These are phyloP conservation scores for Mus pahari DNA, from an alignment of 2,113 vertebrate genomes.

Conservation along the genomic window DNA sequence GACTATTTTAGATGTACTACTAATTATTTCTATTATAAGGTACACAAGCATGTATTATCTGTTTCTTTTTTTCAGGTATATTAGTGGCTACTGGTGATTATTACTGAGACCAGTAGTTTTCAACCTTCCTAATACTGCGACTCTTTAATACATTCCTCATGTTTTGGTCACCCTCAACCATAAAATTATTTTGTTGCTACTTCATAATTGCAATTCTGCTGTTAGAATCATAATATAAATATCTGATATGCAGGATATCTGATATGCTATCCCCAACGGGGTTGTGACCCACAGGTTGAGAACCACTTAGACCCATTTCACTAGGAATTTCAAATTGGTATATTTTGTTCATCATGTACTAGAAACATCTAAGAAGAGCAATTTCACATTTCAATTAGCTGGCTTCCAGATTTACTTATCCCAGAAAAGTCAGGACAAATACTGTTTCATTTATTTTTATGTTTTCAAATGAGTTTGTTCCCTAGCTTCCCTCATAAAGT, in stretches of 20 bases:
- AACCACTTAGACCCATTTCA: constrained; percentile 17
- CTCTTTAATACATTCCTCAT: not conserved
- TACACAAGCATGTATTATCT: not conserved
- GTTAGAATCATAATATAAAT: not conserved
- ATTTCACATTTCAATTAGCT: constrained; percentile 6
- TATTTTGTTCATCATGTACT: constrained; percentile 21
- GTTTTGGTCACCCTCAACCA: not conserved
- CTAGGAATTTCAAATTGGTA: constrained; percentile 15
- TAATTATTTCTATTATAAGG: constrained; percentile 46
- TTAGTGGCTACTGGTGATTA: constrained; percentile 4
- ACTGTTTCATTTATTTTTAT: not conserved
- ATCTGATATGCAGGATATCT: not conserved
- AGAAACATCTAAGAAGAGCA: constrained; percentile 42
- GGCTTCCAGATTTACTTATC: not conserved
- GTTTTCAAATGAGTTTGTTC: constrained; percentile 52
- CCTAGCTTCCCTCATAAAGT: not conserved
- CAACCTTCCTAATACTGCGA: not conserved
- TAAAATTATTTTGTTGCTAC: not conserved
- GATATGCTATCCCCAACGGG: not conserved
- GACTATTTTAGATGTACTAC: not conserved
- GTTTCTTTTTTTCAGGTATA: constrained; percentile 28
- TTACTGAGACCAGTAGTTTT: not conserved
- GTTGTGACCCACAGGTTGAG: not conserved
- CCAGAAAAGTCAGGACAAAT: constrained; percentile 32
- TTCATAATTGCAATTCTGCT: not conserved